A percentile compares a stretch with the other conserved stretches of the same genome.
Conservation (phyloP, 2,113 vertebrate species). For the Ophiodon elongatus region DNA sequence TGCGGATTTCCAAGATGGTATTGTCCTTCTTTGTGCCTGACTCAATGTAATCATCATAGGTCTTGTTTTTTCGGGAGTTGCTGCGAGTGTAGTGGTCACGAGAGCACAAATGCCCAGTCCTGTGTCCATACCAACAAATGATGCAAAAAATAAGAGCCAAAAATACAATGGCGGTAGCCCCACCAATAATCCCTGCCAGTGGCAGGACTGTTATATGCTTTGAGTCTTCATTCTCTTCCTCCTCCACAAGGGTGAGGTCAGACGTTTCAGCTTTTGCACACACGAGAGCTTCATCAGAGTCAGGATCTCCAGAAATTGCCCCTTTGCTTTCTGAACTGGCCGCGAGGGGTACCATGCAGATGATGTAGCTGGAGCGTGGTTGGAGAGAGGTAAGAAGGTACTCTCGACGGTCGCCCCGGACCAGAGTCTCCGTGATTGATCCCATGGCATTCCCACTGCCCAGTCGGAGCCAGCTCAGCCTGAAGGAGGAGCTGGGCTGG, state of each 20-base stretch:
- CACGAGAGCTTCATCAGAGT: constrained; percentile 88
- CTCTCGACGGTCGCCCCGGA: constrained; percentile 91
- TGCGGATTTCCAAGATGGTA: constrained; percentile 91
- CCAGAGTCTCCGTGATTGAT: constrained; percentile 93
- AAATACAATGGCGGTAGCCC: constrained; percentile 89
- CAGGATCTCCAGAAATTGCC: constrained; percentile 82
- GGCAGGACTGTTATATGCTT: constrained; percentile 85
- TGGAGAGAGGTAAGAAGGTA: constrained; percentile 92
- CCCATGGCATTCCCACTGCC: constrained; percentile 89
- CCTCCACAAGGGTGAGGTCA: constrained; percentile 80
- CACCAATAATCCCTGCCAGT: constrained; percentile 90
- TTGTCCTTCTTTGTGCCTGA: constrained; percentile 96
- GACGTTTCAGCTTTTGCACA: constrained; percentile 93
- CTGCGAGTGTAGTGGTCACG: constrained; percentile 87
- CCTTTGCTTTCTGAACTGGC: constrained; percentile 83
- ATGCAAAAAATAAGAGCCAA: constrained; percentile 89
- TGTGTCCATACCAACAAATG: constrained; percentile 91
- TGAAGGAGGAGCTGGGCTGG: constrained; percentile 88
- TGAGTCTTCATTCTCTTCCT: constrained; percentile 79
- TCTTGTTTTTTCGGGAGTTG: constrained; percentile 84
- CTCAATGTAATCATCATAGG: constrained; percentile 91
- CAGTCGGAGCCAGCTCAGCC: constrained; percentile 92
- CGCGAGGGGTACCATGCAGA: constrained; percentile 92
- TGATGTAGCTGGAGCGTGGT: constrained; percentile 91
- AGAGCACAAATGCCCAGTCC: constrained; percentile 86